These are phyloP conservation scores for Camponotus floridanus DNA, from an alignment of 1,140 invertebrate species.

Conservation along the genomic window DNA sequence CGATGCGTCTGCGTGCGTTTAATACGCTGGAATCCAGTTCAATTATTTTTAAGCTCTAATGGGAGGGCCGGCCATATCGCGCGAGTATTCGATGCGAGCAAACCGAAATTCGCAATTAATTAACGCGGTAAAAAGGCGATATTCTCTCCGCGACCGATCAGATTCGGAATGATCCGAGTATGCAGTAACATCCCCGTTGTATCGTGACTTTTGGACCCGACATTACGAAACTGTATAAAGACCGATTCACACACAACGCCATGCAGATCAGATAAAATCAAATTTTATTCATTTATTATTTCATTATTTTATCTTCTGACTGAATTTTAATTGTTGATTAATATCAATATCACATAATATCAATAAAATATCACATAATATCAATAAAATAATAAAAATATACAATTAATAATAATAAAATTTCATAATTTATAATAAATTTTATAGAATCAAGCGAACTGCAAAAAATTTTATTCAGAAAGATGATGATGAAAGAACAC, in stretches of 20 bases:
- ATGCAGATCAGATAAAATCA: neutral
- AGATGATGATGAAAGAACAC: neutral
- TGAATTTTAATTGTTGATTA: neutral
- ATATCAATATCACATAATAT: neutral
- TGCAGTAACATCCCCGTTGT: slow-evolving; percentile 45
- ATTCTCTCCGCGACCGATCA: slow-evolving; percentile 6
- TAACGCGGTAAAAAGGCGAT: slow-evolving; percentile 64
- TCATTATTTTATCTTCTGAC: neutral
- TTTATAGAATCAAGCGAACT: neutral
- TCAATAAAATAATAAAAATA: neutral
- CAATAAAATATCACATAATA: no score
- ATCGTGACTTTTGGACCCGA: slow-evolving; percentile 46
- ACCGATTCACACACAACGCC: neutral
- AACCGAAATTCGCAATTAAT: slow-evolving; percentile 66
- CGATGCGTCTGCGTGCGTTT: slow-evolving; percentile 25
- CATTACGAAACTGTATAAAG: slow-evolving; percentile 63
- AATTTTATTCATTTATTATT: neutral
- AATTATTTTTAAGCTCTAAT: slow-evolving; percentile 73
- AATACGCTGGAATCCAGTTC: slow-evolving; percentile 74
- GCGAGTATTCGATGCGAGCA: neutral
- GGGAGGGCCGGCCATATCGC: slow-evolving; percentile 7
- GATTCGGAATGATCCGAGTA: slow-evolving; percentile 29
- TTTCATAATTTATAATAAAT: neutral
- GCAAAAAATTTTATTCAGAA: neutral
- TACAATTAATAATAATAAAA: neutral